phyloP scores from a whole-genome alignment of 2,113 vertebrate genomes.

The Empidonax alnorum region DNA sequence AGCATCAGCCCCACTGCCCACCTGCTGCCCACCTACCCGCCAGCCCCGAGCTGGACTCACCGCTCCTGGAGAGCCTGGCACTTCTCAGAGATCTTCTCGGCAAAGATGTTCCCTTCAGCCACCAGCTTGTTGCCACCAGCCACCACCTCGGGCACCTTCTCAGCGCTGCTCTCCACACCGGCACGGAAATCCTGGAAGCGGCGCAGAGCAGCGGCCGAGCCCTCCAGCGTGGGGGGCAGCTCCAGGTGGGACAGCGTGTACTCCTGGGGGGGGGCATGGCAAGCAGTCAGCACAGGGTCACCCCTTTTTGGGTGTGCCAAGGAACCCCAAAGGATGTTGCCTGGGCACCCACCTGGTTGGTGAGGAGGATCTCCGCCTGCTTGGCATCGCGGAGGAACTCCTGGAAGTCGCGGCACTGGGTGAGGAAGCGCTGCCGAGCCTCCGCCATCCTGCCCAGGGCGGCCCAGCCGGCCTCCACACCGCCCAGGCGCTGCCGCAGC shows the following conservation, averaged over 20 bases:
- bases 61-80: slow-evolving; percentile 85
- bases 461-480: slow-evolving; percentile 85
- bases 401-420: slow-evolving; percentile 89
- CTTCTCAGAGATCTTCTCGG: slow-evolving; percentile 86
- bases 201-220: slow-evolving; percentile 84
- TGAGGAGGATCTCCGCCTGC: slow-evolving; percentile 87
- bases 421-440: slow-evolving; percentile 81
- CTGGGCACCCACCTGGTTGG: slow-evolving; percentile 86
- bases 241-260: slow-evolving; percentile 90
- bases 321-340: rapidly evolving
- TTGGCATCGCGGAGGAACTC: slow-evolving; percentile 91
- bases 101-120: slow-evolving; percentile 85
- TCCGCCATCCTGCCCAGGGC: slow-evolving; percentile 91
- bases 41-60: background rate
- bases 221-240: slow-evolving; percentile 83
- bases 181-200: slow-evolving; percentile 89
- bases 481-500: slow-evolving; percentile 85
- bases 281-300: rapidly evolving
- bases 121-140: slow-evolving; percentile 82
- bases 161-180: slow-evolving; percentile 85
- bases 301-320: rapidly evolving
- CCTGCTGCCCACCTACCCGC: rapidly evolving
- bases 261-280: slow-evolving; percentile 72
- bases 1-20: rapidly evolving
- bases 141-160: slow-evolving; percentile 84